Percentiles rank a stretch among this genome's conserved stretches.
phyloP scores from a whole-genome alignment of 2,113 vertebrate species.

The Micronycteris hirsuta region DNA sequence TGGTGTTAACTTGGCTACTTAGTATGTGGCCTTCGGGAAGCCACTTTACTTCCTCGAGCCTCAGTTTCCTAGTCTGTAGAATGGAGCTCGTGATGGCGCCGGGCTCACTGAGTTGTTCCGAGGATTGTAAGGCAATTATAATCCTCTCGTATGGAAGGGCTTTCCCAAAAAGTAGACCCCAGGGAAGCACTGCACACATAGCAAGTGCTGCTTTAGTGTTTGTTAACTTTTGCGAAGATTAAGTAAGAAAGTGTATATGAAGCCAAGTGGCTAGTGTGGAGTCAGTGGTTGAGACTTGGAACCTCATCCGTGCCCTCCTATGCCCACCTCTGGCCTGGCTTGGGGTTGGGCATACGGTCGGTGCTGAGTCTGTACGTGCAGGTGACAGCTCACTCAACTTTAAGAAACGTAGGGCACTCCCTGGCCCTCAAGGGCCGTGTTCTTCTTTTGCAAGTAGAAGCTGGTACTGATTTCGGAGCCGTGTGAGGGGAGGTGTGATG shows the following conservation, averaged over 20 bases:
- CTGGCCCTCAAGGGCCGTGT: neutral
- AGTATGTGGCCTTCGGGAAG: neutral
- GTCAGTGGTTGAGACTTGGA: neutral
- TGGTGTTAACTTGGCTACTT: neutral
- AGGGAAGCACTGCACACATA: neutral
- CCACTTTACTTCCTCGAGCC: neutral
- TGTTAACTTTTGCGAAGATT: neutral
- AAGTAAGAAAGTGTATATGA: neutral
- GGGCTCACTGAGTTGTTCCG: neutral
- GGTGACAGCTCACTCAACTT: neutral
- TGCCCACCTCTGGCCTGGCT: neutral
- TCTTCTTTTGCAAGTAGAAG: neutral
- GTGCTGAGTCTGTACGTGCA: accelerated
- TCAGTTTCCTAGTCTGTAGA: neutral
- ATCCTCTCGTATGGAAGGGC: neutral
- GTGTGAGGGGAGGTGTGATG: neutral
- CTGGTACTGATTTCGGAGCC: neutral
- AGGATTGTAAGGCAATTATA: neutral
- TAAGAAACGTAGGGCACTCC: neutral
- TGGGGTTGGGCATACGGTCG: neutral
- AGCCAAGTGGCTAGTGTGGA: neutral
- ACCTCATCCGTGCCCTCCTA: accelerated
- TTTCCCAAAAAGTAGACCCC: neutral
- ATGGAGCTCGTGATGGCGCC: neutral
- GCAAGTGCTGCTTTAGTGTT: neutral